These are phyloP conservation scores for Steinernema khuongi DNA, from an alignment of 1,140 invertebrate genomes.

Conservation along the genomic window DNA sequence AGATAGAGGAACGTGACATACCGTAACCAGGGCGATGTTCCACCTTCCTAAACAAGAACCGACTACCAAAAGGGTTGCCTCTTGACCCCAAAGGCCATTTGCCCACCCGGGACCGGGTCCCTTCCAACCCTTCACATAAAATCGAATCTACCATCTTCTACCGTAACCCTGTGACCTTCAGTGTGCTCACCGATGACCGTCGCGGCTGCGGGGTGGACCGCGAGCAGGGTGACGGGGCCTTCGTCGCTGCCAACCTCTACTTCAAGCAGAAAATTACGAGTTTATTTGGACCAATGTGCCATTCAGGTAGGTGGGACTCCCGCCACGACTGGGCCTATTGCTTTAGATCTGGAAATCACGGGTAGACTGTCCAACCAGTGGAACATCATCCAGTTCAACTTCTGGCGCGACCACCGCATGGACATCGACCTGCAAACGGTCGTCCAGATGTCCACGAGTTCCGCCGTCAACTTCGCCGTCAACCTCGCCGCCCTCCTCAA, in stretches of 20 bases:
- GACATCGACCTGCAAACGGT: constrained; percentile 18
- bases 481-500: constrained; percentile 22
- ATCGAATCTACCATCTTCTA: too few relatives aligned
- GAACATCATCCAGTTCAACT: constrained; percentile 36
- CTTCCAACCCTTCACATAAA: too few relatives aligned
- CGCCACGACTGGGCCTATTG: not conserved
- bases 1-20: not conserved
- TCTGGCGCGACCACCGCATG: constrained; percentile 30
- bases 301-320: not conserved
- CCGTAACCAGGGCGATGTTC: too few relatives aligned
- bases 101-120: too few relatives aligned
- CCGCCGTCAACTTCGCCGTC: constrained; percentile 23
- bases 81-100: too few relatives aligned
- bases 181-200: not conserved
- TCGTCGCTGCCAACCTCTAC: not conserved
- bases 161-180: not conserved
- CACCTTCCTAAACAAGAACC: too few relatives aligned
- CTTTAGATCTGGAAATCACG: constrained; percentile 31
- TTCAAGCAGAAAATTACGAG: constrained; percentile 1
- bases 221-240: not conserved
- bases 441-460: constrained; percentile 30
- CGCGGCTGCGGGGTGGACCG: not conserved
- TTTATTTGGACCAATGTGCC: not conserved
- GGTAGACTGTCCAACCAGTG: constrained; percentile 29
- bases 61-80: too few relatives aligned